Percentiles rank a stretch among this genome's conserved stretches.
Evolutionary conservation across 2,113 vertebrate species (phyloP).

Genomic region (Sinocyclocheilus rhinocerous): DNA sequence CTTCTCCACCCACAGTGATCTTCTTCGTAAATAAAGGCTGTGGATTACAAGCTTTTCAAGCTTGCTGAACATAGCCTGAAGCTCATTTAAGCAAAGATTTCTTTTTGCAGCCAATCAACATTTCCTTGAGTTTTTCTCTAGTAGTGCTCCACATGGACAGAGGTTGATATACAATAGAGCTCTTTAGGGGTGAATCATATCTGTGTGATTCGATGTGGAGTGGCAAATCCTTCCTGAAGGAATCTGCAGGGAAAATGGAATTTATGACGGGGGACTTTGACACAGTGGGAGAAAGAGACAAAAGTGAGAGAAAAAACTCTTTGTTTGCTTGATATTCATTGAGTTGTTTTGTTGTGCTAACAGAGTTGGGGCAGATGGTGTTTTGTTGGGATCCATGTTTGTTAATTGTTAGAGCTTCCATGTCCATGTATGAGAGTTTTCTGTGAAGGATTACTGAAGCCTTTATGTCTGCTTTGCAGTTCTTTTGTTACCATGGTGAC

Average conservation of each 20-base stretch:
- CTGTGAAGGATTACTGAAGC: slow-evolving; percentile 9
- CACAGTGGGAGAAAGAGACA: not conserved
- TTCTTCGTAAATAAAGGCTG: slow-evolving; percentile 39
- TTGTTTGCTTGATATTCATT: slow-evolving; percentile 6
- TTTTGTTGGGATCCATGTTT: slow-evolving; percentile 16
- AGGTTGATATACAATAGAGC: not conserved
- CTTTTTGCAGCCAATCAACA: not conserved
- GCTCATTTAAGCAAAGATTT: not conserved
- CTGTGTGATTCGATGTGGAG: not conserved
- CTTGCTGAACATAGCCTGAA: slow-evolving; percentile 5
- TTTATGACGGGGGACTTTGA: not conserved
- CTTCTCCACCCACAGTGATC: slow-evolving; percentile 38
- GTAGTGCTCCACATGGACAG: not conserved
- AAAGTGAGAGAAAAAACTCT: not conserved
- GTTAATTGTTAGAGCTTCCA: slow-evolving; percentile 29
- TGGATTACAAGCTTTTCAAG: slow-evolving; percentile 1
- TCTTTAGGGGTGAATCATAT: not conserved
- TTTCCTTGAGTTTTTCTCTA: not conserved
- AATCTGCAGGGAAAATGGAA: not conserved
- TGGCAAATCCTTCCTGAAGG: not conserved
- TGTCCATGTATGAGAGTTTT: not conserved
- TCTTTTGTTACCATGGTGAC: not conserved
- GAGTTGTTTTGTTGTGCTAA: not conserved
- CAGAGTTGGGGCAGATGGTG: not conserved
- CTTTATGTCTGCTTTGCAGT: not conserved